These are phyloP conservation scores for Oxyura jamaicensis DNA, from an alignment of 2,113 vertebrate genomes.

Conservation along the genomic window DNA sequence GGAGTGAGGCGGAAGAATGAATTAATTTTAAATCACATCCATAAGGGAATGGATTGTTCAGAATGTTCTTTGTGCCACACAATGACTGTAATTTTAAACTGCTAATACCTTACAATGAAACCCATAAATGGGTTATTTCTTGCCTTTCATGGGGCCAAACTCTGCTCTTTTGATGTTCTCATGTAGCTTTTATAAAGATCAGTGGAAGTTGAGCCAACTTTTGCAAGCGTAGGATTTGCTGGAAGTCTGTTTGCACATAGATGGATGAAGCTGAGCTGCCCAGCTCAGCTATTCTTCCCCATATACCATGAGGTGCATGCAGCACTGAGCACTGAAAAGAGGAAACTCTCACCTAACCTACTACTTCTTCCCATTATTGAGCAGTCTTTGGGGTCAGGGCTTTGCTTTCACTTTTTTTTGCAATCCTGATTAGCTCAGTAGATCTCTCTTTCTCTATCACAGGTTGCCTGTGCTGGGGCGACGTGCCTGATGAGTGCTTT, in stretches of 20 bases:
- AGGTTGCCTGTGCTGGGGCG: neutral
- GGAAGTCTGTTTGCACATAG: neutral
- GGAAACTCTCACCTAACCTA: neutral
- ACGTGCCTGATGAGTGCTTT: neutral
- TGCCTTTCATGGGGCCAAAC: conserved; percentile 41
- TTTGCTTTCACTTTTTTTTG: neutral
- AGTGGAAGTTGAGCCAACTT: neutral
- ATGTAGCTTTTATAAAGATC: conserved; percentile 16
- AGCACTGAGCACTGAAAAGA: neutral
- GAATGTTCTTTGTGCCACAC: conserved; percentile 62
- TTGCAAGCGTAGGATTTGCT: conserved; percentile 2
- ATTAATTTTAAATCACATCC: conserved; percentile 70
- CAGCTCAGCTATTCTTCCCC: neutral
- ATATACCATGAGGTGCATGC: neutral
- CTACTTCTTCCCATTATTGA: neutral
- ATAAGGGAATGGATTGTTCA: conserved; percentile 65
- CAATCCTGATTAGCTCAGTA: neutral
- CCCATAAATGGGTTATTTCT: conserved; percentile 53
- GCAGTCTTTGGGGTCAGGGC: neutral
- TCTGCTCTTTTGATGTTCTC: conserved; percentile 48
- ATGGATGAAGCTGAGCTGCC: neutral
- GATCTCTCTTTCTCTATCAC: neutral
- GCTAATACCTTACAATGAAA: conserved; percentile 64
- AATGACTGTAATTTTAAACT: conserved; percentile 69
- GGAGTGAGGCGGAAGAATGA: conserved; percentile 57